Percentiles rank a stretch among this genome's conserved stretches.
Conservation (phyloP, 2,888 invertebrate genomes). For the Polydrusus tereticollis region DNA sequence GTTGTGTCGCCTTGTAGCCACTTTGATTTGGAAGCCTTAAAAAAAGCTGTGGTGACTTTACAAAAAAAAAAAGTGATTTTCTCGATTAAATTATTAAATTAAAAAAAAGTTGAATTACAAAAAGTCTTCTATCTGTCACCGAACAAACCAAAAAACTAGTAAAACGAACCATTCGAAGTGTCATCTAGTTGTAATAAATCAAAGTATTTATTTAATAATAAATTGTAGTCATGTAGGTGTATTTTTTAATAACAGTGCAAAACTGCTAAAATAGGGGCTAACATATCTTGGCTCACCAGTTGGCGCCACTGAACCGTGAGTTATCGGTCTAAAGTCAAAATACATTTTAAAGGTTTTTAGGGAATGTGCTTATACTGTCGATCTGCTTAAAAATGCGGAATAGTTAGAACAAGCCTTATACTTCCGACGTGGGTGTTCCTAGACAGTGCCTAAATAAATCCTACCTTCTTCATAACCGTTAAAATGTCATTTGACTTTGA, state of each 20-base stretch:
- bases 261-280: constrained; percentile 13
- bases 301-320: too few relatives aligned
- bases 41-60: constrained; percentile 38
- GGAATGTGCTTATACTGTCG: too few relatives aligned
- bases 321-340: too few relatives aligned
- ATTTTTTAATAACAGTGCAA: constrained; percentile 19
- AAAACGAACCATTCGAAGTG: constrained; percentile 44
- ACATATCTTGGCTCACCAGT: too few relatives aligned
- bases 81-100: background rate
- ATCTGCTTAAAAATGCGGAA: too few relatives aligned
- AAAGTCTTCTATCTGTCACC: constrained; percentile 26
- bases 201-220: constrained; percentile 40
- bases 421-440: too few relatives aligned
- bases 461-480: too few relatives aligned
- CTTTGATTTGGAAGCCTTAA: background rate
- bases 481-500: too few relatives aligned
- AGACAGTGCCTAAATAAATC: too few relatives aligned
- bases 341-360: too few relatives aligned
- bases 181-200: constrained; percentile 44
- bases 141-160: constrained; percentile 44
- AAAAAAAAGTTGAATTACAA: background rate
- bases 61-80: too few relatives aligned
- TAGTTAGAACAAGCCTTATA: too few relatives aligned
- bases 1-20: constrained; percentile 11
- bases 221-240: constrained; percentile 3